These are phyloP conservation scores for Odontothrips loti DNA, from an alignment of 2,888 invertebrate genomes.

Conservation along the genomic window DNA sequence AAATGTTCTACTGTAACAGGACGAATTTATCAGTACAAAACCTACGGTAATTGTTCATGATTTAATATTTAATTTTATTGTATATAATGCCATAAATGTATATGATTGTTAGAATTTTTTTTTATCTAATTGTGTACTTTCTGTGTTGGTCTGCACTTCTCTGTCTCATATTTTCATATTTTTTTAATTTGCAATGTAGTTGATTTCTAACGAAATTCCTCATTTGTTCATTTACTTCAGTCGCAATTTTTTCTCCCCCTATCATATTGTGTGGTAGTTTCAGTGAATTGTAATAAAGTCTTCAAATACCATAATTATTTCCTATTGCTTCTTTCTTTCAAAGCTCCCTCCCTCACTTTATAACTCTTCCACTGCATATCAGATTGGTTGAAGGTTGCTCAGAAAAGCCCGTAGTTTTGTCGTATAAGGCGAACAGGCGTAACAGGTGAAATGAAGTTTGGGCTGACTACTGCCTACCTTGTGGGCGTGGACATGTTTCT, in stretches of 20 bases:
- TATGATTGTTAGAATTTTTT: neutral
- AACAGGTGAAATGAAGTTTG: too few relatives aligned
- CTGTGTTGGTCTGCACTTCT: neutral
- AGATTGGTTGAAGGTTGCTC: too few relatives aligned
- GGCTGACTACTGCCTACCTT: too few relatives aligned
- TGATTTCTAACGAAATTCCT: neutral
- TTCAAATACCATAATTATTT: too few relatives aligned
- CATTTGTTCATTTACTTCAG: neutral
- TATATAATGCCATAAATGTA: slow-evolving; percentile 16
- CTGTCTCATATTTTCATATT: neutral
- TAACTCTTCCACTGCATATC: too few relatives aligned
- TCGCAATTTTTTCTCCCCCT: neutral
- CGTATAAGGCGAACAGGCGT: too few relatives aligned
- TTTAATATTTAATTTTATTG: slow-evolving; percentile 16
- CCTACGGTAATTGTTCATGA: neutral
- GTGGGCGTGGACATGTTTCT: too few relatives aligned
- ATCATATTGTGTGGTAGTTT: neutral
- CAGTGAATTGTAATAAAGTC: neutral
- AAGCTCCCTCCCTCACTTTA: too few relatives aligned
- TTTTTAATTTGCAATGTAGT: neutral
- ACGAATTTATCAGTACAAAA: neutral
- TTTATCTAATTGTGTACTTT: neutral
- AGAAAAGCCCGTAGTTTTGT: too few relatives aligned
- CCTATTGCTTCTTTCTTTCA: too few relatives aligned
- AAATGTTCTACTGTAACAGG: neutral